phyloP scores from a whole-genome alignment of 2,888 invertebrate genomes.

The Amiota minor region DNA sequence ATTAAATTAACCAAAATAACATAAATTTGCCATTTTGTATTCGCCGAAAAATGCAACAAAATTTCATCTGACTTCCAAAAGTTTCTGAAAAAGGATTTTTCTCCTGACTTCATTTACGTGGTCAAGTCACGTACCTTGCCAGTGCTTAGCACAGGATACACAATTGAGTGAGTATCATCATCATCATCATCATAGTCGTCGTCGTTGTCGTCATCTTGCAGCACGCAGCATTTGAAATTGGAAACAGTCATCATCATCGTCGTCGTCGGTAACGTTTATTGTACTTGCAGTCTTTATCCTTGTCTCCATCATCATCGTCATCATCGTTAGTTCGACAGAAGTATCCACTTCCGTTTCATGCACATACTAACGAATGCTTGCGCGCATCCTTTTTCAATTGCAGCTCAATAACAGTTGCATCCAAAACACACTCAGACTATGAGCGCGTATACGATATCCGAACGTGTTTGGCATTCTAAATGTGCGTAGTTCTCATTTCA shows the following conservation, averaged over 20 bases:
- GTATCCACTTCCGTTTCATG: conserved; percentile 12
- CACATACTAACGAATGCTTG: conserved; percentile 12
- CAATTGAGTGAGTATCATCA: conserved; percentile 16
- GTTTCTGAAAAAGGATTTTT: too few species aligned
- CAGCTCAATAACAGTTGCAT: conserved; percentile 6
- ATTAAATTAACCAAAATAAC: not conserved
- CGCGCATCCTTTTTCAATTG: conserved; percentile 7
- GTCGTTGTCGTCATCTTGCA: not conserved
- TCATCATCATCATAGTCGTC: not conserved
- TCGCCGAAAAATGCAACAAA: not conserved
- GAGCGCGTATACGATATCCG: not conserved
- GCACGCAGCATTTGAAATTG: conserved; percentile 5
- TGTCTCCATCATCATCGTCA: not conserved
- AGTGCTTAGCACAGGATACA: conserved; percentile 4
- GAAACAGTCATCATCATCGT: not conserved
- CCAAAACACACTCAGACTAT: not conserved
- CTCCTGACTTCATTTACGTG: not conserved
- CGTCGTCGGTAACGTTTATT: not conserved
- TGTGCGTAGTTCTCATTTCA: not conserved
- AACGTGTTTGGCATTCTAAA: conserved; percentile 5
- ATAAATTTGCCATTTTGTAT: not conserved
- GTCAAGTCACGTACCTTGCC: conserved; percentile 16
- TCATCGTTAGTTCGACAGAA: too few species aligned
- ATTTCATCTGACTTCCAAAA: not conserved
- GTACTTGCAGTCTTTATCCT: not conserved